Percentiles rank a stretch among this genome's conserved stretches.
Evolutionary conservation across 2,888 invertebrate species (phyloP).

Genomic region (Rhaphigaster nebulosa): DNA sequence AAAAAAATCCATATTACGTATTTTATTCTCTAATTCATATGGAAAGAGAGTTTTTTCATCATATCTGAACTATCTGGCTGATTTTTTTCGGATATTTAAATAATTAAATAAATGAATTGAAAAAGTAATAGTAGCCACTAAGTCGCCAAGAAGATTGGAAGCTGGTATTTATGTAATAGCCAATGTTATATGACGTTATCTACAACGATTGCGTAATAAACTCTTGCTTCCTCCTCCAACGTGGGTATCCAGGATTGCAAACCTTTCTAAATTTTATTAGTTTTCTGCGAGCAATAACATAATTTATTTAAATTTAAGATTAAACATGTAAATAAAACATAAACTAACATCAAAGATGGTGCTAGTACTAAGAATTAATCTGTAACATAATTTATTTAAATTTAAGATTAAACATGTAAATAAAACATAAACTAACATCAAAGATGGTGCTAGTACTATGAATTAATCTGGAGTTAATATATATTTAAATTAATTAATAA

Average conservation of each 20-base stretch:
- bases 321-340: not conserved
- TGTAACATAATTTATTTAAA: too few species aligned
- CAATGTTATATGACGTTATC: slow-evolving; percentile 38
- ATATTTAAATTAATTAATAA: too few species aligned
- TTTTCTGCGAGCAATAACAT: not conserved
- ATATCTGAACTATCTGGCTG: too few species aligned
- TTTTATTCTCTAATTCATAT: too few species aligned
- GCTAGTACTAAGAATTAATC: too few species aligned
- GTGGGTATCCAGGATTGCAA: not conserved
- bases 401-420: too few species aligned
- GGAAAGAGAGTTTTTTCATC: too few species aligned
- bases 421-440: too few species aligned
- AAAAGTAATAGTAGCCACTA: not conserved
- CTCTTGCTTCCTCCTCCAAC: not conserved
- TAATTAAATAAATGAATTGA: not conserved
- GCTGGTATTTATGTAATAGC: slow-evolving; percentile 19
- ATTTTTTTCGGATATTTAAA: too few species aligned
- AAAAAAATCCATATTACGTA: too few species aligned
- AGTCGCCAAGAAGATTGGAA: slow-evolving; percentile 15
- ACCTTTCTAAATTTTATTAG: slow-evolving; percentile 12
- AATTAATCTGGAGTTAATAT: too few species aligned
- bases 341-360: not conserved
- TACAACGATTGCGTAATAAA: not conserved
- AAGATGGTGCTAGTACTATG: too few species aligned
- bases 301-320: not conserved